Conservation (phyloP, 1,140 invertebrate species). For the Trichonephila inaurata region DNA sequence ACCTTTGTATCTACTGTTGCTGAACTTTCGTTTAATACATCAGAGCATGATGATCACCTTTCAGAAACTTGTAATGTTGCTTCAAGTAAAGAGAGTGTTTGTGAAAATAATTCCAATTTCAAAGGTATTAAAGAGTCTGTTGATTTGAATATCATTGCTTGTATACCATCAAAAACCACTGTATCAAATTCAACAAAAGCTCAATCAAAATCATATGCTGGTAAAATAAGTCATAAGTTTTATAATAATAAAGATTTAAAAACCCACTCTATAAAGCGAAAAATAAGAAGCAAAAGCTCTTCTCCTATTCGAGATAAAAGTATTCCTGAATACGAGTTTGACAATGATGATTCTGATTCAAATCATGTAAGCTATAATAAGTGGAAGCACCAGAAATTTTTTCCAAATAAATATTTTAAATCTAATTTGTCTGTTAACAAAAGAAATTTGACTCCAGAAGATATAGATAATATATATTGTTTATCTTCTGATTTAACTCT, state of each 20-base stretch:
- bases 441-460: background rate
- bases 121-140: background rate
- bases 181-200: background rate
- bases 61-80: background rate
- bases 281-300: background rate
- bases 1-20: background rate
- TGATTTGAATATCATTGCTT: background rate
- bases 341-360: slow-evolving; percentile 12
- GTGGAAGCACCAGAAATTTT: slow-evolving; percentile 12
- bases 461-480: background rate
- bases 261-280: background rate
- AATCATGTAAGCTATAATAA: slow-evolving; percentile 6
- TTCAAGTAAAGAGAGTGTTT: background rate
- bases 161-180: background rate
- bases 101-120: background rate
- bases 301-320: slow-evolving; percentile 1
- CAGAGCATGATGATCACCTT: background rate
- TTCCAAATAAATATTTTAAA: background rate
- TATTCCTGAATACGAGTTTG: slow-evolving; percentile 27
- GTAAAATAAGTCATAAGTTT: background rate
- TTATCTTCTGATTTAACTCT: background rate
- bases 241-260: background rate
- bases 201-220: background rate
- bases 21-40: background rate
- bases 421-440: background rate